Percentiles rank a stretch among this genome's conserved stretches.
Conservation (phyloP, 1,140 invertebrate genomes). For the Ceratitis capitata region DNA sequence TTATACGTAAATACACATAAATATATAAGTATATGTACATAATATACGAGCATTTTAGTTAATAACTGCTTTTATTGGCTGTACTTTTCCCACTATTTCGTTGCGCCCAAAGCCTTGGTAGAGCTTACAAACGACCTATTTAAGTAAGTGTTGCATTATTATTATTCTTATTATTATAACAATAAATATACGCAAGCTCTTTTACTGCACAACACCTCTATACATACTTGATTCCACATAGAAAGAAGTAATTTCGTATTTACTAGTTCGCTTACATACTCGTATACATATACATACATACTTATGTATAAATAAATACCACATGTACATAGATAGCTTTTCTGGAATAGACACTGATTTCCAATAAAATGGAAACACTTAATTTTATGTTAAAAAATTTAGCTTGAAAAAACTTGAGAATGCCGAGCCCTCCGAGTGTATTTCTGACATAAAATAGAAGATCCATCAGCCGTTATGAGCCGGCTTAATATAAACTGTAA, state of each 20-base stretch:
- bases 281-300: neutral
- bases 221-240: too few species aligned
- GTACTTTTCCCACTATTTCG: neutral
- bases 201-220: neutral
- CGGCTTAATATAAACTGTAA: too few species aligned
- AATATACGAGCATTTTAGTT: neutral
- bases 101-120: neutral
- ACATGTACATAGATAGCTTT: too few species aligned
- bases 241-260: neutral
- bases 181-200: neutral
- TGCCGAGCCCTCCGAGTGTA: too few species aligned
- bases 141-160: slow-evolving; percentile 10
- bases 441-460: too few species aligned
- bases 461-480: too few species aligned
- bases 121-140: neutral
- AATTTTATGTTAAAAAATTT: neutral
- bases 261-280: too few species aligned
- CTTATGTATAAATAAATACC: too few species aligned
- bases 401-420: too few species aligned
- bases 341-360: too few species aligned
- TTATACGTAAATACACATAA: neutral
- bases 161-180: neutral
- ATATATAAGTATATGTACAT: neutral
- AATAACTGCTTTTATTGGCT: neutral
- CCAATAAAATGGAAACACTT: neutral